Percentiles rank a stretch among this genome's conserved stretches.
These are phyloP conservation scores for Netelia fuscicornis DNA, from an alignment of 2,888 invertebrate genomes.

Conservation along the genomic window DNA sequence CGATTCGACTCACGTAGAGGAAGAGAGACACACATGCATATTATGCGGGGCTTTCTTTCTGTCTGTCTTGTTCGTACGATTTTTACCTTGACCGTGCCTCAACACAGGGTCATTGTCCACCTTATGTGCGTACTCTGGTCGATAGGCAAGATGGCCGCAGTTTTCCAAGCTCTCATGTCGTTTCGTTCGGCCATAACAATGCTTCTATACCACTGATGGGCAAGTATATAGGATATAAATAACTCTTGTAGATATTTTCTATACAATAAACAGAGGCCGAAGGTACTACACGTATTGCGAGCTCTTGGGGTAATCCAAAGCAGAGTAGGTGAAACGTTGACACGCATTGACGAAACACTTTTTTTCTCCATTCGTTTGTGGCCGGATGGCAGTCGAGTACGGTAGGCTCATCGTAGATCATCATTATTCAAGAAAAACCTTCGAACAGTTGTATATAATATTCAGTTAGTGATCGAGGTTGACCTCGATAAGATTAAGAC, in stretches of 20 bases:
- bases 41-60: constrained; percentile 20
- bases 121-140: constrained; percentile 23
- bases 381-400: neutral
- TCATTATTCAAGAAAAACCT: neutral
- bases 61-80: constrained; percentile 46
- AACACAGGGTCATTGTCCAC: constrained; percentile 68
- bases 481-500: neutral
- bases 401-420: neutral
- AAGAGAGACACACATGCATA: constrained; percentile 15
- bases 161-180: constrained; percentile 41
- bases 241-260: neutral
- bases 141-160: constrained; percentile 50
- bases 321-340: constrained; percentile 12
- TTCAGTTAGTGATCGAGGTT: neutral
- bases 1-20: constrained; percentile 60
- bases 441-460: neutral
- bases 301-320: constrained; percentile 8
- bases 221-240: neutral
- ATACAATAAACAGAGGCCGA: constrained; percentile 4
- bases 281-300: constrained; percentile 8
- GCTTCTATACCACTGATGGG: neutral
- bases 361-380: neutral
- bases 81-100: constrained; percentile 71
- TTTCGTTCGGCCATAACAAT: neutral
- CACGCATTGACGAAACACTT: neutral